These are phyloP conservation scores for Salvelinus sp. DNA, from an alignment of 2,113 vertebrate species.

Conservation along the genomic window DNA sequence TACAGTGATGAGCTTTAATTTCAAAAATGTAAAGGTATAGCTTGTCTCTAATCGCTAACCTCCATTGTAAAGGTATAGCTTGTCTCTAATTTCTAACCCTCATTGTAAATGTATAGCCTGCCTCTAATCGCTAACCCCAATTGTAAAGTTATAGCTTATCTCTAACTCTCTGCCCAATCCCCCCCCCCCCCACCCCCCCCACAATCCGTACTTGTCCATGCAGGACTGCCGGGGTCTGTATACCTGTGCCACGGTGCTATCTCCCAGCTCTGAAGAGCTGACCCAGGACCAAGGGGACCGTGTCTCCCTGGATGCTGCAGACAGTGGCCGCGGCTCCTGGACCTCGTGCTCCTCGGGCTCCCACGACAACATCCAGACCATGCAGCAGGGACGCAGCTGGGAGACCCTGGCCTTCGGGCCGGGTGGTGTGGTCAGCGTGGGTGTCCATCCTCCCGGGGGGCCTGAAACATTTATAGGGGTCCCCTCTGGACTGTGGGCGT, in stretches of 20 bases:
- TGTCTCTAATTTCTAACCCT: too few relatives aligned
- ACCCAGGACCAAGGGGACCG: conserved; percentile 96
- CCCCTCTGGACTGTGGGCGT: conserved; percentile 83
- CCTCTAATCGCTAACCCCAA: not conserved
- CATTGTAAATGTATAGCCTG: not conserved
- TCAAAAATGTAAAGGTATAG: not conserved
- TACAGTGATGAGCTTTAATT: too few relatives aligned
- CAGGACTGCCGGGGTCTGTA: conserved; percentile 90
- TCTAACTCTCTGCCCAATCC: not conserved
- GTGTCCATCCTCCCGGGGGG: conserved; percentile 77
- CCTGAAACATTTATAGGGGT: conserved; percentile 73
- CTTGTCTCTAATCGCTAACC: not conserved
- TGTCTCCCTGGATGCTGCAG: conserved; percentile 92
- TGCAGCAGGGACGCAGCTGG: conserved; percentile 96
- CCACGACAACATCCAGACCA: conserved; percentile 97
- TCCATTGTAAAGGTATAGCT: not conserved
- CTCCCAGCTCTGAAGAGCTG: conserved; percentile 93
- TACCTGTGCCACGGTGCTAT: conserved; percentile 83
- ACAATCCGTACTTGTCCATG: conserved; percentile 83
- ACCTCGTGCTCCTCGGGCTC: conserved; percentile 97
- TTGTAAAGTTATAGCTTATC: not conserved
- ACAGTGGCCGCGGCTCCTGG: conserved; percentile 98
- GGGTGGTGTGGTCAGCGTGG: conserved; percentile 67
- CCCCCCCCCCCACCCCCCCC: not conserved
- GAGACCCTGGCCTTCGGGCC: conserved; percentile 86